Evolutionary conservation across 2,888 invertebrate species (phyloP), one percentile per base, ranked within the genome.

Genomic region (Acheta domesticus): DNA sequence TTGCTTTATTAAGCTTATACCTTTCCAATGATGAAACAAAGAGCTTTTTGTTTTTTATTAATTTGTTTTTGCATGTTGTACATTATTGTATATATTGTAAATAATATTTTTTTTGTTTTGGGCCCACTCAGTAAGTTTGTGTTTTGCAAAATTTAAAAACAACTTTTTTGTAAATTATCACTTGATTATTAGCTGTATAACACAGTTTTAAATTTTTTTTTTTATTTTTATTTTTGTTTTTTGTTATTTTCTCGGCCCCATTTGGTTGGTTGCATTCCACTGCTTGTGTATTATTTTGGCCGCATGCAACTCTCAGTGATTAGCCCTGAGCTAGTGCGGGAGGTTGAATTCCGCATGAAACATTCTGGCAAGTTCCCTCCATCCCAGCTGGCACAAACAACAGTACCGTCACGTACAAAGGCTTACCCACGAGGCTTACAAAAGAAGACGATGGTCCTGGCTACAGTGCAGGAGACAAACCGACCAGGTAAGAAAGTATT

Each of bases 271-370:
- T 77, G 82, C 81, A 80, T 80, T 78, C 79, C 76, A 77, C 77
- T 49, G 62, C 20, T 48, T 77, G 76, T 75, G 76, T 76, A 79
- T 62, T 80, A 81, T 19, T 74, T 79, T 79, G 50, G 62, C 73
- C 23, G 80, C 80, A 79, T 81, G 80, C 77, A 78, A 76, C 62
- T 86, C 85, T 87, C 90, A 96, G 96, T 94, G 85, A 95, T 96
- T 89, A 94, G 94, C 87, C 94, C 95, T 83, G 95, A 96, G 87
- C 90, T 96, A 87, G 93, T 95, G 84, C 93, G 94, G 91, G 96
- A 96, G 86, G 95, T 96, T 83, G 96, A 96, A 88, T 93, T 93
- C 84, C 91, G 96, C 86, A 96, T 96, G 95, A 93, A 93, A 86
- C 88, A 89, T 84, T 92, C 93, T 85, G 93, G 93, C 86, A 89